Evolutionary conservation across 1,140 invertebrate species (phyloP).

Genomic region (Apis mellifera): Amel_HAv3.1 CM009941.2:14472001-14472500

Average conservation of each 20-base stretch:
- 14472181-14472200: neutral
- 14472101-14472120: neutral
- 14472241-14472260: neutral
- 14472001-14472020: neutral
- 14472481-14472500: slow-evolving; percentile 60
- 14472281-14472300: too few relatives aligned
- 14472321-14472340: slow-evolving; percentile 44
- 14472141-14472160: too few relatives aligned
- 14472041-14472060: too few relatives aligned
- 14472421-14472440: slow-evolving; percentile 76
- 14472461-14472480: slow-evolving; percentile 51
- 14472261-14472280: too few relatives aligned
- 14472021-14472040: neutral
- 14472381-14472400: slow-evolving; percentile 77
- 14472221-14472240: neutral
- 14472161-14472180: neutral
- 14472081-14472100: slow-evolving; percentile 1
- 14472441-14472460: slow-evolving; percentile 64
- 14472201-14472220: neutral
- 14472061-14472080: neutral
- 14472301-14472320: neutral
- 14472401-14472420: slow-evolving; percentile 76
- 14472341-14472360: slow-evolving; percentile 72
- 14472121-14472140: neutral
- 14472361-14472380: slow-evolving; percentile 72